Percentiles rank a stretch among this genome's conserved stretches.
phyloP scores from a whole-genome alignment of 2,888 invertebrate species.

The Ephialtes manifestator region DNA sequence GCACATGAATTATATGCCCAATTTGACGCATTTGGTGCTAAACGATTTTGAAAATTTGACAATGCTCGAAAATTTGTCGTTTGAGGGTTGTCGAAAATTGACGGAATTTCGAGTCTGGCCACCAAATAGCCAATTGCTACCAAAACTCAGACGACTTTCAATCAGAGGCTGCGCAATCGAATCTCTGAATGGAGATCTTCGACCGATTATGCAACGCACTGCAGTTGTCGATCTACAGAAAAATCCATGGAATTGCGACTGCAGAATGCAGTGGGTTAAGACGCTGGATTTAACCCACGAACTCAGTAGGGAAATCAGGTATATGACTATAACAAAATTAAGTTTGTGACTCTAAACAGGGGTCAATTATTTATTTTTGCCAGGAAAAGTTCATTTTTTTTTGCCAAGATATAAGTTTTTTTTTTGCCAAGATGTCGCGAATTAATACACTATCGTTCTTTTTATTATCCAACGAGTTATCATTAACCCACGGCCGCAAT shows the following conservation, averaged over 20 bases:
- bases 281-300: conserved; percentile 85
- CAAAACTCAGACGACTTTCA: conserved; percentile 86
- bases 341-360: neutral
- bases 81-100: conserved; percentile 88
- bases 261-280: conserved; percentile 87
- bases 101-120: conserved; percentile 86
- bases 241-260: conserved; percentile 90
- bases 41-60: conserved; percentile 88
- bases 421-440: too few relatives aligned
- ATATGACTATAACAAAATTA: conserved; percentile 49
- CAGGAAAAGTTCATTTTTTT: neutral
- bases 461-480: too few relatives aligned
- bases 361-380: neutral
- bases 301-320: conserved; percentile 87
- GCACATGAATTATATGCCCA: conserved; percentile 87
- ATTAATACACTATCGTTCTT: too few relatives aligned
- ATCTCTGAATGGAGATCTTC: conserved; percentile 84
- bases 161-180: conserved; percentile 86
- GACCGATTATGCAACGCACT: conserved; percentile 86
- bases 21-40: conserved; percentile 87
- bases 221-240: conserved; percentile 87
- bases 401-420: too few relatives aligned
- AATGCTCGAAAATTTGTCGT: conserved; percentile 86
- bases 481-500: too few relatives aligned
- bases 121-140: conserved; percentile 86